Conservation (phyloP, 2,113 vertebrate genomes). For the Motacilla tschutschensis region DNA sequence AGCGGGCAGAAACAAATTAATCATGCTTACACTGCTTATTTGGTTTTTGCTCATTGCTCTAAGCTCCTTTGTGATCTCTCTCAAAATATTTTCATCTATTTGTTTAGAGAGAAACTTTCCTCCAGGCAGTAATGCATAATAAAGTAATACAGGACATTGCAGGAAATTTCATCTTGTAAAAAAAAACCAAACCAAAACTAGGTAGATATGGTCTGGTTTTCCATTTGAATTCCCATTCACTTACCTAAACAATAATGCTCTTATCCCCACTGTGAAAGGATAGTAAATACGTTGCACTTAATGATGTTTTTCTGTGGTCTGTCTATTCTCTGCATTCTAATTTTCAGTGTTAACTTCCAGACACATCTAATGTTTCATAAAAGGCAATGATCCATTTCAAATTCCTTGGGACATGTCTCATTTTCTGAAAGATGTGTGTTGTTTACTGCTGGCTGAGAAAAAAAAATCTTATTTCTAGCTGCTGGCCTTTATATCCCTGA, state of each 20-base stretch:
- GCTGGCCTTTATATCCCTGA: neutral
- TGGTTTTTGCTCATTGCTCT: slow-evolving; percentile 34
- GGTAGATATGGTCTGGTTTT: slow-evolving; percentile 9
- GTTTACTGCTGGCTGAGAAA: slow-evolving; percentile 27
- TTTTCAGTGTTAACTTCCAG: slow-evolving; percentile 53
- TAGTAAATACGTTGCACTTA: neutral
- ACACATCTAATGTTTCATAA: slow-evolving; percentile 58
- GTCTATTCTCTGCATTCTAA: slow-evolving; percentile 49
- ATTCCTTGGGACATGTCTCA: slow-evolving; percentile 45
- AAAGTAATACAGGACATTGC: slow-evolving; percentile 3
- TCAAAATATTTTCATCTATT: slow-evolving; percentile 36
- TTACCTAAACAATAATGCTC: slow-evolving; percentile 33
- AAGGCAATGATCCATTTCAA: slow-evolving; percentile 63
- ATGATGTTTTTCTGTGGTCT: slow-evolving; percentile 47
- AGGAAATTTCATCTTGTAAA: slow-evolving; percentile 4
- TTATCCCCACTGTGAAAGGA: slow-evolving; percentile 2
- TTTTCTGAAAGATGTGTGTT: slow-evolving; percentile 41
- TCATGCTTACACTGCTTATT: neutral
- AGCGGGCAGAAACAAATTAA: slow-evolving; percentile 26
- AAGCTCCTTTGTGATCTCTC: slow-evolving; percentile 32
- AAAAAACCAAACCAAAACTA: neutral
- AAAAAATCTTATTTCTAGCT: neutral
- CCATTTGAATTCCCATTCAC: slow-evolving; percentile 26
- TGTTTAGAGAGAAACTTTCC: slow-evolving; percentile 37
- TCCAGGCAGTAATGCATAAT: slow-evolving; percentile 28